phyloP scores from a whole-genome alignment of 2,888 invertebrate species.

The Digitonthophagus gazella region DNA sequence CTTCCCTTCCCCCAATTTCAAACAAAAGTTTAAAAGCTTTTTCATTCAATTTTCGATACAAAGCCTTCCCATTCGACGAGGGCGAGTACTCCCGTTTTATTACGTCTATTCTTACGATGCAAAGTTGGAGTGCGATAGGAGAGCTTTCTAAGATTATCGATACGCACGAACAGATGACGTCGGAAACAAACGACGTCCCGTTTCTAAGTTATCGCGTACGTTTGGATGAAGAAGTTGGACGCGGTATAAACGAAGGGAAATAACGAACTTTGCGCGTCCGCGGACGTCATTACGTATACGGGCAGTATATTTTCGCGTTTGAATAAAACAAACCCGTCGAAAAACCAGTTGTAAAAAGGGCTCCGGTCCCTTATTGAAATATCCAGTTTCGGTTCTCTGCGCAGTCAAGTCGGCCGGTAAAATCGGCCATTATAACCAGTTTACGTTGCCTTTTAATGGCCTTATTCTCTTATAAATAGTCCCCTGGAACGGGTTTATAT shows the following conservation, averaged over 20 bases:
- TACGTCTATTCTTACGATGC: not conserved
- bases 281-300: not conserved
- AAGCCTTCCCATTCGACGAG: not conserved
- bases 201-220: no score
- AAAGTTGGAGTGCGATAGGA: not conserved
- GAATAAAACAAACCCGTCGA: not conserved
- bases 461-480: constrained; percentile 37
- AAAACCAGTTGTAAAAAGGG: not conserved
- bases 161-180: no score
- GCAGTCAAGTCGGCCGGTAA: constrained; percentile 21
- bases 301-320: not conserved
- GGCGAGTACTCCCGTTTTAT: not conserved
- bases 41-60: constrained; percentile 13
- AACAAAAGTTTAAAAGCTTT: constrained; percentile 17
- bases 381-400: constrained; percentile 23
- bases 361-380: constrained; percentile 22
- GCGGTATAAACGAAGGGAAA: not conserved
- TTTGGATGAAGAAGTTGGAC: no score
- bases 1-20: constrained; percentile 2
- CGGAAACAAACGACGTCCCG: no score
- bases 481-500: constrained; percentile 35
- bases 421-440: constrained; percentile 39
- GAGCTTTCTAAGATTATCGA: no score
- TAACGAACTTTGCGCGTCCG: not conserved
- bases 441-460: constrained; percentile 33